Base-by-base conservation (phyloP, 2,888 invertebrate genomes). In the Petrolisthes manimaculis region DNA sequence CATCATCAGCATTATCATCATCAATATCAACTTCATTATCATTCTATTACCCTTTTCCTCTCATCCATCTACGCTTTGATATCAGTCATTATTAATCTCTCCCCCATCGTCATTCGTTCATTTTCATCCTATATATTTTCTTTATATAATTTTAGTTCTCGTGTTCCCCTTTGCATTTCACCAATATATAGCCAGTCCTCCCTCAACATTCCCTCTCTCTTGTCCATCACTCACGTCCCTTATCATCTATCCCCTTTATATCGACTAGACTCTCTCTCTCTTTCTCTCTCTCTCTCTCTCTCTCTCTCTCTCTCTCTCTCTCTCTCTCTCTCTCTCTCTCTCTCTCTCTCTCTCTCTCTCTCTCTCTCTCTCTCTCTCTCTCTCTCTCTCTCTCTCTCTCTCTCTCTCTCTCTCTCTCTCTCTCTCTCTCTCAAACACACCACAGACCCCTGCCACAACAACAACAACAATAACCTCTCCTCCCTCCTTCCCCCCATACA, bases 271-370 rank as follows among this genome's bases (percentile, higher is more conserved):
- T 71, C 71, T 71, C 71, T 71, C 71, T 71, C 71, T 71, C 71
- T 71, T 21, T 71, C 71, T 71, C 71, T 71, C 71, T 71, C 71
- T 71, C 71, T 71, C 53, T 80, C 14, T 55, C 3, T 56, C 55
- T 21, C 14, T 80, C 4, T 55, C 21, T 61, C 8, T 6, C 6
- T 80, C 55, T 21, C 61, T 21, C 24, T 80, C 8, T 18, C 14
- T 79, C 21, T 75, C 75, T 24, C n/a, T 5, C 54, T n/a, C 9
- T 21, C 12, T 21, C 21, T 74, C n/a, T 4, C 21, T 77, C 77
- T 51, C 51, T n/a, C 37, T 51, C 77, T 56, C 21, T 21, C n/a
- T 6, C 14, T n/a, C 6, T 24, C 14, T 12, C 4, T 6, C 53
- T 3, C 3, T n/a, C 14, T 0, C 61, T 61, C 37, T 24, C 24